Evolutionary conservation across 2,113 vertebrate genomes (phyloP).

Genomic region (Arenaria interpres): DNA sequence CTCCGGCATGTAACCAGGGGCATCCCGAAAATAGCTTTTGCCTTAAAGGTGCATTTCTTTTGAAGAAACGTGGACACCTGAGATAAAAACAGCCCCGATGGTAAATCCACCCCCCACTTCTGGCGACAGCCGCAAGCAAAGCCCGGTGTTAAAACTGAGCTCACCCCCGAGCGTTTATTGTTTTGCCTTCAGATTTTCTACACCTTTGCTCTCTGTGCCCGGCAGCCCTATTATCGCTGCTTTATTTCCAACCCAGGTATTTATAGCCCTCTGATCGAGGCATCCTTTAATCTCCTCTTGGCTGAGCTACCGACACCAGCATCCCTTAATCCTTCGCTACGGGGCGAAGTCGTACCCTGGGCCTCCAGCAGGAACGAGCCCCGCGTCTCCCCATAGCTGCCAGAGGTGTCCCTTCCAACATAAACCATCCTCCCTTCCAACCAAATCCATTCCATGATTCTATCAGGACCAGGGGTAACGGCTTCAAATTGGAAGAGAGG

Average conservation of each 20-base stretch:
- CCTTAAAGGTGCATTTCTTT: background rate
- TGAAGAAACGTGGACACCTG: background rate
- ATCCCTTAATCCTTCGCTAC: accelerated
- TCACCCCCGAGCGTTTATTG: accelerated
- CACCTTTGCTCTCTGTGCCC: accelerated
- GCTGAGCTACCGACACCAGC: accelerated
- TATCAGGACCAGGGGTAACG: background rate
- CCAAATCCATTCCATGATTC: background rate
- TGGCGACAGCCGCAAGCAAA: background rate
- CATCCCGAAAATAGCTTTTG: background rate
- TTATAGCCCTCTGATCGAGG: background rate
- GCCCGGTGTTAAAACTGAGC: background rate
- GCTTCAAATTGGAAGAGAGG: background rate
- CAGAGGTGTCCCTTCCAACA: background rate
- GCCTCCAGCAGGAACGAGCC: accelerated
- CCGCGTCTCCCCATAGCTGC: accelerated
- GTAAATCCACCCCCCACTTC: background rate
- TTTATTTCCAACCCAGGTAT: background rate
- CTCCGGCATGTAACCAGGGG: accelerated
- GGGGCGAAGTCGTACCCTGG: background rate
- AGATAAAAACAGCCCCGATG: background rate
- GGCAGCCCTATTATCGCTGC: accelerated
- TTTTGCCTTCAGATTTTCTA: background rate
- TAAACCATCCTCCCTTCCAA: background rate
- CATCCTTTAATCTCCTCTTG: background rate